These are phyloP conservation scores for Callopanchax toddi DNA, from an alignment of 2,113 vertebrate species.

Conservation along the genomic window DNA sequence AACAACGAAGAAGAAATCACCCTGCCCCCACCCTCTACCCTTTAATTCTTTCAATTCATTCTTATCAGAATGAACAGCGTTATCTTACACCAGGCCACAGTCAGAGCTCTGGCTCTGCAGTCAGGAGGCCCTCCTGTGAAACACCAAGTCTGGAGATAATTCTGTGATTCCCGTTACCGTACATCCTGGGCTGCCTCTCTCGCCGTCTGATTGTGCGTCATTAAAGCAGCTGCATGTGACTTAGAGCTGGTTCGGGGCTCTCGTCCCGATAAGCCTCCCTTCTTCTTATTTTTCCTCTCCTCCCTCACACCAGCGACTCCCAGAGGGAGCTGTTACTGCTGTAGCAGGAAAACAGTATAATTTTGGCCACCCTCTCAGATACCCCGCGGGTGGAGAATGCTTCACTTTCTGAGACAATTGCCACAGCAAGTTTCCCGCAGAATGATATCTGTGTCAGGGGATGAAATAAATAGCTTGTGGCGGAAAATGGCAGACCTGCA, in stretches of 20 bases:
- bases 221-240: slow-evolving; percentile 72
- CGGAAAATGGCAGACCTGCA: slow-evolving; percentile 45
- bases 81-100: slow-evolving; percentile 66
- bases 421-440: slow-evolving; percentile 52
- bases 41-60: slow-evolving; percentile 39
- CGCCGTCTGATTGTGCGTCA: slow-evolving; percentile 55
- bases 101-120: slow-evolving; percentile 23
- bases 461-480: slow-evolving; percentile 62
- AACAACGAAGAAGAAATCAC: no score
- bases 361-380: slow-evolving; percentile 69
- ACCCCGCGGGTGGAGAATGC: slow-evolving; percentile 46
- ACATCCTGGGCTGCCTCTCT: slow-evolving; percentile 39
- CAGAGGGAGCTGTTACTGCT: slow-evolving; percentile 71
- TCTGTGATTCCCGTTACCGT: slow-evolving; percentile 61
- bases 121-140: slow-evolving; percentile 11
- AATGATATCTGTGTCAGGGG: slow-evolving; percentile 53
- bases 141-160: slow-evolving; percentile 65
- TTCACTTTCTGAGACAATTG: slow-evolving; percentile 59
- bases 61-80: slow-evolving; percentile 73
- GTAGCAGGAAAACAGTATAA: slow-evolving; percentile 70
- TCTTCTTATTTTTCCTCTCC: slow-evolving; percentile 1
- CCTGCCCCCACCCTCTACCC: slow-evolving; percentile 19
- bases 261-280: slow-evolving; percentile 48
- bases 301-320: slow-evolving; percentile 49
- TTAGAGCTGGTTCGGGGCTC: slow-evolving; percentile 59